Evolutionary conservation across 2,797 vertebrate genomes (phyloP).

Genomic region (Chaetophractus vellerosus): DNA sequence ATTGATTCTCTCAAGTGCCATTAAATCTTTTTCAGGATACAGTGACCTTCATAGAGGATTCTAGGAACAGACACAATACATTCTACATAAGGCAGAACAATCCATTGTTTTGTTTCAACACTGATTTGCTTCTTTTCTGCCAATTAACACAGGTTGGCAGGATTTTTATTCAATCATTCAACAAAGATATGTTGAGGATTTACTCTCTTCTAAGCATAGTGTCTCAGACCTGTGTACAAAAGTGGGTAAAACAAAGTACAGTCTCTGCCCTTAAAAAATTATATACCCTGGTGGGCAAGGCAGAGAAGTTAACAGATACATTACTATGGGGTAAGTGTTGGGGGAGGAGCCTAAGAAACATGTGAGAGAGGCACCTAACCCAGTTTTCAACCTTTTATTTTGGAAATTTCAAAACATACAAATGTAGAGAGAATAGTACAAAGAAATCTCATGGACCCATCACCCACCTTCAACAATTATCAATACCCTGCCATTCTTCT

Average conservation of each 20-base stretch:
- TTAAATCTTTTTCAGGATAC: neutral
- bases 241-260: neutral
- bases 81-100: neutral
- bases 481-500: neutral
- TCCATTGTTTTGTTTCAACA: neutral
- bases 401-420: neutral
- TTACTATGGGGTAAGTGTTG: too few relatives aligned
- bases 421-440: neutral
- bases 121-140: constrained; percentile 9
- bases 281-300: neutral
- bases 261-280: neutral
- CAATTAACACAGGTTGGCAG: neutral
- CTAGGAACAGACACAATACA: rapidly evolving
- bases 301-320: neutral
- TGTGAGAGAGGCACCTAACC: neutral
- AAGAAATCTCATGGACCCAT: neutral
- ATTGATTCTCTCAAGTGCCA: neutral
- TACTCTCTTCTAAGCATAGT: neutral
- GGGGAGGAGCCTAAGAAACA: neutral
- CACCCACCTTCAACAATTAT: neutral
- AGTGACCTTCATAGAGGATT: neutral
- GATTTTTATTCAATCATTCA: neutral
- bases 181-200: neutral
- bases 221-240: neutral
- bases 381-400: neutral